phyloP scores from a whole-genome alignment of 2,888 invertebrate species.

The Drosophila pseudotalamancana region DNA sequence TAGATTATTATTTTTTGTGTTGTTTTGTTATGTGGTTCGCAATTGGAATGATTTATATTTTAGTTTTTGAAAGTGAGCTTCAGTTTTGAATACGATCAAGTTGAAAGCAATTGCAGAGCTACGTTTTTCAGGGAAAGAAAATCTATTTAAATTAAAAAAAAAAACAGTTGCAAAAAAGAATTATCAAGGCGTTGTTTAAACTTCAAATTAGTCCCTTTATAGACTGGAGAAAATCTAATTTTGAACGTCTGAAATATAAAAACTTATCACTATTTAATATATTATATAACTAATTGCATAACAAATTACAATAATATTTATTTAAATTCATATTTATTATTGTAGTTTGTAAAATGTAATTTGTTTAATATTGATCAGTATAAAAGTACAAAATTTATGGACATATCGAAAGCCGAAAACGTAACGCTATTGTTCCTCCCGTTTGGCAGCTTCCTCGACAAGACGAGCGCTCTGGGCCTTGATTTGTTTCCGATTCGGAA shows the following conservation, averaged over 20 bases:
- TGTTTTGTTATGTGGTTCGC: constrained; percentile 6
- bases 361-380: too few relatives aligned
- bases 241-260: too few relatives aligned
- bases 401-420: not conserved
- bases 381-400: not conserved
- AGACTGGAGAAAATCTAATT: too few relatives aligned
- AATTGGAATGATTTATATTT: constrained; percentile 4
- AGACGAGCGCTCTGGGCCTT: constrained; percentile 81
- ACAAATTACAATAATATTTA: too few relatives aligned
- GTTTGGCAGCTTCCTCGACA: constrained; percentile 78
- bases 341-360: constrained; percentile 6
- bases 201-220: too few relatives aligned
- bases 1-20: not conserved
- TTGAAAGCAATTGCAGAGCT: constrained; percentile 4
- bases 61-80: not conserved
- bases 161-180: too few relatives aligned
- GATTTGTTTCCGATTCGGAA: constrained; percentile 81
- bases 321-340: too few relatives aligned
- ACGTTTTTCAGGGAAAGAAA: not conserved
- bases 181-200: too few relatives aligned
- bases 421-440: constrained; percentile 57
- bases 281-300: too few relatives aligned
- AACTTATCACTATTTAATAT: too few relatives aligned
- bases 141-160: not conserved
- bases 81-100: not conserved